These are phyloP conservation scores for Lampropteryx suffumata DNA, from an alignment of 2,888 invertebrate species.

Conservation along the genomic window DNA sequence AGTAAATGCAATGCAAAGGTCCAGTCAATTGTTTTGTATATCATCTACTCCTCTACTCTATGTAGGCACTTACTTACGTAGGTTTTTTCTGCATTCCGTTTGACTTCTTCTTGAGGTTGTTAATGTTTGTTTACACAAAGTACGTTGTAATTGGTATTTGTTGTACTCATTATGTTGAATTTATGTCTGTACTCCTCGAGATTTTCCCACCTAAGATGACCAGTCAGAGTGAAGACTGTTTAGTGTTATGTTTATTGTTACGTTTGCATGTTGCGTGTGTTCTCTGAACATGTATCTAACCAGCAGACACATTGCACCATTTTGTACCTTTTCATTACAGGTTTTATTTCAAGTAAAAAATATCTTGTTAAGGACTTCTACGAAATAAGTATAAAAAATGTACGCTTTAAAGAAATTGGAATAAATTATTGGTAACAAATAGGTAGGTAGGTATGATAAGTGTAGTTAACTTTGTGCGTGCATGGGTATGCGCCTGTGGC, in stretches of 20 bases:
- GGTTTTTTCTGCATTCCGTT: constrained; percentile 8
- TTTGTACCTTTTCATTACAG: constrained; percentile 59
- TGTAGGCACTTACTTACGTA: constrained; percentile 28
- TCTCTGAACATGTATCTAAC: constrained; percentile 51
- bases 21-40: constrained; percentile 58
- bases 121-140: constrained; percentile 17
- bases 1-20: constrained; percentile 48
- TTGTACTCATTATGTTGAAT: constrained; percentile 35
- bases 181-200: constrained; percentile 59
- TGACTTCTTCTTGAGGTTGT: background rate
- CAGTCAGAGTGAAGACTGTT: constrained; percentile 79
- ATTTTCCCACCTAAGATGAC: constrained; percentile 74
- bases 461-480: constrained; percentile 70
- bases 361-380: constrained; percentile 75
- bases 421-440: constrained; percentile 75
- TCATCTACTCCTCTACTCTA: constrained; percentile 25
- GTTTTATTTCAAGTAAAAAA: constrained; percentile 45
- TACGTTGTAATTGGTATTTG: constrained; percentile 29
- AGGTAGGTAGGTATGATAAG: constrained; percentile 77
- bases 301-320: constrained; percentile 67
- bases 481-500: constrained; percentile 41
- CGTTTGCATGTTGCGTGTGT: constrained; percentile 65
- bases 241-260: constrained; percentile 74
- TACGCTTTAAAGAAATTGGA: constrained; percentile 82
- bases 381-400: constrained; percentile 79